Conservation (phyloP, 2,888 invertebrate genomes). For the Ormia ochracea region DNA sequence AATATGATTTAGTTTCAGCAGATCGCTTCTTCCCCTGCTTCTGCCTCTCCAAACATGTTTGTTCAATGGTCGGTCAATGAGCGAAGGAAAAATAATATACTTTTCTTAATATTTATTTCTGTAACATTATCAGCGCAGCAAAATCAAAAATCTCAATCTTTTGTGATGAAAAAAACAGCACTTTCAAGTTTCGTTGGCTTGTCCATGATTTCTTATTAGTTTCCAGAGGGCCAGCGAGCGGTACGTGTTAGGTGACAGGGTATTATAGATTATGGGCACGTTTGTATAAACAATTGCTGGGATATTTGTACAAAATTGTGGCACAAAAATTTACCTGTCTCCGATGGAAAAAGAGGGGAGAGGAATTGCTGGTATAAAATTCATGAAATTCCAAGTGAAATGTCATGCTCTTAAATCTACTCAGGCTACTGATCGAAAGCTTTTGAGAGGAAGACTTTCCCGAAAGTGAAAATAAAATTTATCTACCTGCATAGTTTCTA, state of each 20-base stretch:
- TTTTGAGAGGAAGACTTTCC: no score
- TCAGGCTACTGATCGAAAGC: no score
- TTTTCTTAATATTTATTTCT: slow-evolving; percentile 29
- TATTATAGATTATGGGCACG: slow-evolving; percentile 37
- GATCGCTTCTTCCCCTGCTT: slow-evolving; percentile 11
- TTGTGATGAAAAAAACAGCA: slow-evolving; percentile 23
- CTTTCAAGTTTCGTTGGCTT: slow-evolving; percentile 18
- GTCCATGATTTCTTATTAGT: slow-evolving; percentile 4
- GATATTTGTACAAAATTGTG: neutral
- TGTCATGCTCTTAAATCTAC: no score
- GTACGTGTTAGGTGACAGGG: slow-evolving; percentile 23
- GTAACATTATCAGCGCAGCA: slow-evolving; percentile 58
- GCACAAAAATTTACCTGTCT: neutral
- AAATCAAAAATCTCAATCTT: slow-evolving; percentile 62
- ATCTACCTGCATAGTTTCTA: no score
- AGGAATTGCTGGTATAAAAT: no score
- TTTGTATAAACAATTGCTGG: neutral
- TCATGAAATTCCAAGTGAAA: no score
- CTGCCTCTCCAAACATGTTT: neutral
- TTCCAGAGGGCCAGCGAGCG: slow-evolving; percentile 38
- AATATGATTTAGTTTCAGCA: slow-evolving; percentile 47
- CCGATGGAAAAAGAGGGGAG: no score
- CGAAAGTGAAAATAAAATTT: no score
- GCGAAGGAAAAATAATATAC: slow-evolving; percentile 40
- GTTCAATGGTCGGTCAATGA: slow-evolving; percentile 57